These are phyloP conservation scores for Ophiothrix spiculata DNA, from an alignment of 35 echinoderm and acorn worm species.

Conservation along the genomic window DNA sequence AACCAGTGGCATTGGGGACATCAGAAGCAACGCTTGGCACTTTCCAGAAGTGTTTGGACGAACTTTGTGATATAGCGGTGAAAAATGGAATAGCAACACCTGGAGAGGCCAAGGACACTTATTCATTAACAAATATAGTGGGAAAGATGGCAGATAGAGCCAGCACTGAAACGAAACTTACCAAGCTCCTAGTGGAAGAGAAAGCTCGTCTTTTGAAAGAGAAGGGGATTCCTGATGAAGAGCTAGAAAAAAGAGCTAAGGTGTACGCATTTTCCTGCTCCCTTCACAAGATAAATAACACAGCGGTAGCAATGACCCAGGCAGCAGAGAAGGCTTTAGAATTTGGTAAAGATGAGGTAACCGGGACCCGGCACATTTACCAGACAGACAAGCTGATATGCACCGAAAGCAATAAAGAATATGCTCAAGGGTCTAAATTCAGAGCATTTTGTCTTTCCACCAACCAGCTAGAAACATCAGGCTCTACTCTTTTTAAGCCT, in stretches of 20 bases:
- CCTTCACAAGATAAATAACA: background rate
- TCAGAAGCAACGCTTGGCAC: background rate
- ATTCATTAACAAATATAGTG: background rate
- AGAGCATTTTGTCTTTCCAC: background rate
- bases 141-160: conserved; percentile 1
- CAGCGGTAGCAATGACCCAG: background rate
- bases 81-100: background rate
- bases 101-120: background rate
- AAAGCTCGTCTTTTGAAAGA: background rate
- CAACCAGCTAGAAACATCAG: background rate
- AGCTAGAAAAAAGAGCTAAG: background rate
- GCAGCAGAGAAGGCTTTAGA: background rate
- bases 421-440: background rate
- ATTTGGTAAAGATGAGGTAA: background rate
- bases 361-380: background rate
- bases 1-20: background rate
- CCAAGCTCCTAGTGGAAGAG: background rate
- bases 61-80: background rate
- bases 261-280: background rate
- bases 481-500: background rate
- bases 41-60: background rate
- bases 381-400: background rate
- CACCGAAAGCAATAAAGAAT: background rate
- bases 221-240: background rate
- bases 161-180: background rate